Percentiles rank a stretch among this genome's conserved stretches.
Conservation (phyloP, 2,888 invertebrate species). For the Herminia tarsipennalis region DNA sequence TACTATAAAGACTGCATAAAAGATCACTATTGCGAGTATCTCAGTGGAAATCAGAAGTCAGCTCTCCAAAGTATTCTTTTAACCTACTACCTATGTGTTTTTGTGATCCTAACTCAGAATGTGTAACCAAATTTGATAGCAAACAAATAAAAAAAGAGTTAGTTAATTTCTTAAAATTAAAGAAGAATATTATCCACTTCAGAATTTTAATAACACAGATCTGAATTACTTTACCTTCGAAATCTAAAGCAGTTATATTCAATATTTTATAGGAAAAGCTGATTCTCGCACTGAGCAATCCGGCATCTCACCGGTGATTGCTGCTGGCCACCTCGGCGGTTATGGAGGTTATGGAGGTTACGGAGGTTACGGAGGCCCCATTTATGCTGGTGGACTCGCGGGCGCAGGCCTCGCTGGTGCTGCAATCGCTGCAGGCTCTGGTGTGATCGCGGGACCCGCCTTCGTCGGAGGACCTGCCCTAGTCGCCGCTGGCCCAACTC, state of each 20-base stretch:
- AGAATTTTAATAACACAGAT: no score
- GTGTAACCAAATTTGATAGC: no score
- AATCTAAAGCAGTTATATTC: neutral
- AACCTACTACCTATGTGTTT: no score
- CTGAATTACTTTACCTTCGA: no score
- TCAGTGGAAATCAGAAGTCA: no score
- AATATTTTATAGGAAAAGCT: constrained; percentile 42
- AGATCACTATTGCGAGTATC: no score
- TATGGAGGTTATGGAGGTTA: no score
- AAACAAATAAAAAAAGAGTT: neutral
- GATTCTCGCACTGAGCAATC: constrained; percentile 63
- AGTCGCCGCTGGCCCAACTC: constrained; percentile 36
- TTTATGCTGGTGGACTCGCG: constrained; percentile 8
- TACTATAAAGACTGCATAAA: no score
- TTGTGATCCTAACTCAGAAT: no score
- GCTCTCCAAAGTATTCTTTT: no score
- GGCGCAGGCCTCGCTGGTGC: constrained; percentile 26
- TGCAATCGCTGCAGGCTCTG: constrained; percentile 13
- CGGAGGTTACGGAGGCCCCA: constrained; percentile 15
- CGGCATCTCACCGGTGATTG: constrained; percentile 48
- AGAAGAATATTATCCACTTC: no score
- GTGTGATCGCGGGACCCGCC: constrained; percentile 27
- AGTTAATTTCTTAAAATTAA: no score
- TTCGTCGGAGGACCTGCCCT: constrained; percentile 44
- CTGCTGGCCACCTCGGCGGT: constrained; percentile 32